phyloP scores from a whole-genome alignment of 2,113 vertebrate genomes.

The Bubalus kerabau region DNA sequence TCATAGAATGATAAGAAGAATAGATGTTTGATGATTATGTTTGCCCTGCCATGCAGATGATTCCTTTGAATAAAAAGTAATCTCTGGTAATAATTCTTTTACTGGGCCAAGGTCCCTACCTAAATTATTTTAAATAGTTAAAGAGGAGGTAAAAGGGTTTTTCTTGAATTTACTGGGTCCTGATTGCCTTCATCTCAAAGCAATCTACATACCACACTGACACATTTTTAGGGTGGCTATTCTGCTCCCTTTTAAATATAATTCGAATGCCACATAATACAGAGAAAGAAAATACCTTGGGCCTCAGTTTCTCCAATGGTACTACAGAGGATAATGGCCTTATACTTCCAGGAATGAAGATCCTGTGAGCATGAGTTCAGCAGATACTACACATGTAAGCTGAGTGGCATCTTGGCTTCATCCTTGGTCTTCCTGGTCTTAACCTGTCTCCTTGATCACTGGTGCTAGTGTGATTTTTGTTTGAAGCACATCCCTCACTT shows the following conservation, averaged over 20 bases:
- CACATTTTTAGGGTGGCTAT: background rate
- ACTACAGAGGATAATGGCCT: background rate
- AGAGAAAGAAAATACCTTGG: background rate
- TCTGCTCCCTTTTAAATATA: background rate
- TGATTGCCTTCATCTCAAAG: background rate
- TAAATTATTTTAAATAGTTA: background rate
- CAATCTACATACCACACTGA: background rate
- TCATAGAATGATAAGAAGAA: background rate
- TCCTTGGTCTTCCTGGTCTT: background rate
- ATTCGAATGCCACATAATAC: rapidly evolving
- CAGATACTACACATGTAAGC: rapidly evolving
- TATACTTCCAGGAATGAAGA: background rate
- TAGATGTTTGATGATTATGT: background rate
- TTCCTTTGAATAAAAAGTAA: background rate
- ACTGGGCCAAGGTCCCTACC: background rate
- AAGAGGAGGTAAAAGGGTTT: background rate
- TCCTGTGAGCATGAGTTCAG: background rate
- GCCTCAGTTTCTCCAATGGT: background rate
- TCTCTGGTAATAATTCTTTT: background rate
- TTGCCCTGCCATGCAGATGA: background rate
- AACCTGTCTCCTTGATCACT: background rate
- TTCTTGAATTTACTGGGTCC: background rate
- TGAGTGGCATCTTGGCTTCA: background rate
- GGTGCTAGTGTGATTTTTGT: constrained; percentile 16
- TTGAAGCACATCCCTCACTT: constrained; percentile 21